Conservation (phyloP, 2,797 vertebrate species). For the Anguilla marmorata region DNA sequence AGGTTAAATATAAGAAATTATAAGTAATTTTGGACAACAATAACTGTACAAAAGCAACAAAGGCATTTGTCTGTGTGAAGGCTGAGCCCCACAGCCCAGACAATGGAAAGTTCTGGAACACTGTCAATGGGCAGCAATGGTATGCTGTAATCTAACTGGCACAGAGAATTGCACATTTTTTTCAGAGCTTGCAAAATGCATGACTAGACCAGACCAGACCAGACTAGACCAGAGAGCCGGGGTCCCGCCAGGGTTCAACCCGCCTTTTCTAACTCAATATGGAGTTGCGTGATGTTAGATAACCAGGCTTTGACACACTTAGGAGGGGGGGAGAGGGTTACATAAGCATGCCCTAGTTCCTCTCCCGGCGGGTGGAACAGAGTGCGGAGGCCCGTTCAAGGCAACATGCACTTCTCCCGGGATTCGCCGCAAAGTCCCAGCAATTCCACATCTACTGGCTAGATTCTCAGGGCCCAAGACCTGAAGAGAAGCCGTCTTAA, state of each 20-base stretch:
- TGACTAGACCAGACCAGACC: neutral
- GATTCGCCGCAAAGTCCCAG: neutral
- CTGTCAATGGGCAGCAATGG: neutral
- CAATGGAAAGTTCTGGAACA: neutral
- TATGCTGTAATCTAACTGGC: slow-evolving; percentile 15
- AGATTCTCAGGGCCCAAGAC: neutral
- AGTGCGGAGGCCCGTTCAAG: neutral
- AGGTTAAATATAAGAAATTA: neutral
- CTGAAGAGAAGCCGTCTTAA: neutral
- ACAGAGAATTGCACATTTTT: neutral
- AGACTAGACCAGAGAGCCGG: neutral
- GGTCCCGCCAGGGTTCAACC: neutral
- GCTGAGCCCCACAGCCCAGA: neutral
- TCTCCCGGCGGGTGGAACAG: neutral
- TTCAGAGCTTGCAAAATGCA: neutral
- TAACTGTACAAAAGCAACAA: neutral
- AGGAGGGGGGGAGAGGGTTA: neutral
- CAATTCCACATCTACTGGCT: neutral
- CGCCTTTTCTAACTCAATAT: neutral
- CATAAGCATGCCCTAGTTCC: neutral
- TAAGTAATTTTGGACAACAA: neutral
- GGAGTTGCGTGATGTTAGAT: slow-evolving; percentile 4
- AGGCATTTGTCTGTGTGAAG: neutral
- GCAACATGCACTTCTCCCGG: neutral
- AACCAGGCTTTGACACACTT: slow-evolving; percentile 12